Evolutionary conservation across 2,113 vertebrate species (phyloP).

Genomic region (Laterallus jamaicensis): DNA sequence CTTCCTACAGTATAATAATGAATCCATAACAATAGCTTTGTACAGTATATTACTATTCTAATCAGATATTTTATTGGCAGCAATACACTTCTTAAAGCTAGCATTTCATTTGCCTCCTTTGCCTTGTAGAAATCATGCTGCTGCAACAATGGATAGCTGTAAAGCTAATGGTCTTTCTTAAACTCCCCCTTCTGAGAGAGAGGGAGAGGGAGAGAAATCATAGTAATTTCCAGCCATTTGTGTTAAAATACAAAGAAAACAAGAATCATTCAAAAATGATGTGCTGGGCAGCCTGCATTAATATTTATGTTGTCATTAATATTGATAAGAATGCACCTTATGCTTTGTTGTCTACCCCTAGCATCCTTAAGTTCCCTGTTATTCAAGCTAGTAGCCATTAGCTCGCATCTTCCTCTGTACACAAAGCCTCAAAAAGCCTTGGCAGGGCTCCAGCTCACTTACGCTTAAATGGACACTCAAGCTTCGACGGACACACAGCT

Average conservation of each 20-base stretch:
- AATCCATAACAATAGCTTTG: conserved; percentile 11
- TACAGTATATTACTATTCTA: conserved; percentile 41
- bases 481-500: conserved; percentile 79
- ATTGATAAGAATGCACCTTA: conserved; percentile 77
- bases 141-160: conserved; percentile 31
- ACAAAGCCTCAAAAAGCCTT: conserved; percentile 73
- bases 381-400: conserved; percentile 77
- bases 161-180: conserved; percentile 70
- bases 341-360: conserved; percentile 54
- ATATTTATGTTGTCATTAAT: conserved; percentile 84
- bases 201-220: conserved; percentile 47
- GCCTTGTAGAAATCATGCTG: conserved; percentile 57
- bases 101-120: conserved; percentile 60
- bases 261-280: conserved; percentile 67
- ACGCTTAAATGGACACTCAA: conserved; percentile 86
- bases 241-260: conserved; percentile 75
- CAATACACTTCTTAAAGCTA: conserved; percentile 23
- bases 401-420: conserved; percentile 58
- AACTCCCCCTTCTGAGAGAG: conserved; percentile 38
- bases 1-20: conserved; percentile 4
- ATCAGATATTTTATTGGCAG: conserved; percentile 56
- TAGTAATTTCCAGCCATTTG: conserved; percentile 61
- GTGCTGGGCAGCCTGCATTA: conserved; percentile 64
- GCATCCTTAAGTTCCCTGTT: conserved; percentile 64
- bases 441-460: conserved; percentile 83